A percentile compares a stretch with the other conserved stretches of the same genome.
These are phyloP conservation scores for Troides oblongomaculatus DNA, from an alignment of 2,888 invertebrate genomes.

Conservation along the genomic window DNA sequence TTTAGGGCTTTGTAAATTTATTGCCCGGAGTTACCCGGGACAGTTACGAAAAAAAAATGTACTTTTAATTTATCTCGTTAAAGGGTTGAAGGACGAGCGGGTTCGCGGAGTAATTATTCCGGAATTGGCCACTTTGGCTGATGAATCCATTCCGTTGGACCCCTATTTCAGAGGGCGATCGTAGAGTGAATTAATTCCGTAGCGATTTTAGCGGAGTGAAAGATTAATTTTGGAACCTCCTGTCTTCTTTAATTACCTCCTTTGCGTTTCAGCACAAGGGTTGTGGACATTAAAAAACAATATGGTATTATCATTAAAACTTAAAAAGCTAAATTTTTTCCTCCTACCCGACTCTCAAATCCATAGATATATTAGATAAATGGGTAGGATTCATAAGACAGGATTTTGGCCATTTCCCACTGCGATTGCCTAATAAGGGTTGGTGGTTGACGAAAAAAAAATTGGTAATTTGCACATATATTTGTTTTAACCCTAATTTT, in stretches of 20 bases:
- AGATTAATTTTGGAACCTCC: conserved; percentile 66
- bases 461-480: too few relatives aligned
- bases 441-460: too few relatives aligned
- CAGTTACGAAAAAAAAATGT: conserved; percentile 77
- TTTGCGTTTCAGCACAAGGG: background rate
- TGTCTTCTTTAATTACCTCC: conserved; percentile 7
- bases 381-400: too few relatives aligned
- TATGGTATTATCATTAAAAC: too few relatives aligned
- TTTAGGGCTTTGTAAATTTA: conserved; percentile 79
- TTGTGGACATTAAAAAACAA: too few relatives aligned
- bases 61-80: conserved; percentile 81
- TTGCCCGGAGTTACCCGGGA: conserved; percentile 69
- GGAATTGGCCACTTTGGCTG: conserved; percentile 79
- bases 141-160: conserved; percentile 72
- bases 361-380: too few relatives aligned
- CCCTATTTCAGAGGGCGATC: conserved; percentile 64
- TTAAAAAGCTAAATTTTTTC: too few relatives aligned
- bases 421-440: too few relatives aligned
- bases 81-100: conserved; percentile 78
- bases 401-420: too few relatives aligned
- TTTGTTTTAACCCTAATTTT: too few relatives aligned
- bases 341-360: too few relatives aligned
- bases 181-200: conserved; percentile 72
- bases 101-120: conserved; percentile 78
- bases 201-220: conserved; percentile 65